A percentile compares a stretch with the other conserved stretches of the same genome.
These are phyloP conservation scores for Euclidia mi DNA, from an alignment of 2,888 invertebrate species.

Conservation along the genomic window DNA sequence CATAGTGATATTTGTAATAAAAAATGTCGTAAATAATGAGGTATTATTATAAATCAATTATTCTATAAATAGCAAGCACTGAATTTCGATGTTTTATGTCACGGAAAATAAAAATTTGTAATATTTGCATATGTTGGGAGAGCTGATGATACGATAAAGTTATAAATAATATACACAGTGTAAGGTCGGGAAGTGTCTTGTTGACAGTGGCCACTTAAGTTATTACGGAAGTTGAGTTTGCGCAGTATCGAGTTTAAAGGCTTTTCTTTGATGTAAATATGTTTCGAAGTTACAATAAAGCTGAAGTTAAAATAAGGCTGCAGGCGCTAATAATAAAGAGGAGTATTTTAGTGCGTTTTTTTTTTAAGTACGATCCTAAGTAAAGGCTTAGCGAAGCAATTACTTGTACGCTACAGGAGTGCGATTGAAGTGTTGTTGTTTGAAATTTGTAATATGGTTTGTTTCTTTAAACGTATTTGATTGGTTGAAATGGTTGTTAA, in stretches of 20 bases:
- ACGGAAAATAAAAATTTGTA: slow-evolving; percentile 78
- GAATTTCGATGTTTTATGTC: slow-evolving; percentile 88
- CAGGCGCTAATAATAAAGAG: neutral
- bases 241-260: slow-evolving; percentile 18
- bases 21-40: slow-evolving; percentile 38
- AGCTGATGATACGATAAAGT: slow-evolving; percentile 59
- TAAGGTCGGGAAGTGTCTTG: slow-evolving; percentile 35
- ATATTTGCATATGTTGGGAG: slow-evolving; percentile 82
- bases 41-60: slow-evolving; percentile 69
- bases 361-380: too few species aligned
- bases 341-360: neutral
- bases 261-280: slow-evolving; percentile 6
- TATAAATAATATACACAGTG: slow-evolving; percentile 49
- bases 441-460: too few species aligned
- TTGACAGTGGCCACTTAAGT: slow-evolving; percentile 44
- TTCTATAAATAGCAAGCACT: slow-evolving; percentile 85
- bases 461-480: too few species aligned
- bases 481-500: too few species aligned
- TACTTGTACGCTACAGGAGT: too few species aligned
- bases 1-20: slow-evolving; percentile 48
- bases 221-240: slow-evolving; percentile 9
- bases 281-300: neutral
- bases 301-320: neutral
- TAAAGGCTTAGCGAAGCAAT: too few species aligned
- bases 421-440: too few species aligned